Base-by-base conservation (phyloP, 2,797 vertebrate genomes). In the Cyprinella venusta region DNA sequence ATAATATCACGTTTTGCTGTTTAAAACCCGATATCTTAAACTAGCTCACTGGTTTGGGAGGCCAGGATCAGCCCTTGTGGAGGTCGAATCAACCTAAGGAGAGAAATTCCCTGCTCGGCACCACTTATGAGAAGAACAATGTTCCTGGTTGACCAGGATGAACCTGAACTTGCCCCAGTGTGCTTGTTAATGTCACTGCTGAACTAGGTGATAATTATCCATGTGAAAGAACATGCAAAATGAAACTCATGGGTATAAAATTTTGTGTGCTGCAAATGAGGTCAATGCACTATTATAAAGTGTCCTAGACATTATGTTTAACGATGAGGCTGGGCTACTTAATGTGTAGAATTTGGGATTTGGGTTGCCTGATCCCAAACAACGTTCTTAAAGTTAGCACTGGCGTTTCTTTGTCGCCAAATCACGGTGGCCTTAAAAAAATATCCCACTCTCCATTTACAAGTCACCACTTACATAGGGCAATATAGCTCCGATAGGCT, bases 401-500 rank as follows among this genome's bases (percentile, higher is more conserved):
- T 68, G 76, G 50, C 50, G 45, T 56, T 79, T 36, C 64, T 70
- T 48, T 72, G 81, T 61, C 82, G 26, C 79, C 81, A 42, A 59
- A 63, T 72, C 82, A 75, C 30, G 80, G 82, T 88, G 88, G 83
- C 86, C 59, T 87, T 86, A 83, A 82, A 79, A 85, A 86, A 90
- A 89, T 86, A 89, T 88, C 87, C 81, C 79, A 80, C 86, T 90
- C 90, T 92, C 89, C 90, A 89, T 90, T 94, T 92, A 91, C 89
- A 91, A 91, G 89, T 92, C 91, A 90, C 91, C 50, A 74, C 89
- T 91, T 88, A 91, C 92, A 89, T 91, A 85, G 88, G 91, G 92
- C 90, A 91, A 90, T 91, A 91, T 87, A 92, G 91, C 86, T 89
- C 90, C 91, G 91, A 93, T 94, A 92, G 92, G 90, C 92, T 94